Evolutionary conservation across 2,113 vertebrate species (phyloP).

Genomic region (Nycticryphes semicollaris): DNA sequence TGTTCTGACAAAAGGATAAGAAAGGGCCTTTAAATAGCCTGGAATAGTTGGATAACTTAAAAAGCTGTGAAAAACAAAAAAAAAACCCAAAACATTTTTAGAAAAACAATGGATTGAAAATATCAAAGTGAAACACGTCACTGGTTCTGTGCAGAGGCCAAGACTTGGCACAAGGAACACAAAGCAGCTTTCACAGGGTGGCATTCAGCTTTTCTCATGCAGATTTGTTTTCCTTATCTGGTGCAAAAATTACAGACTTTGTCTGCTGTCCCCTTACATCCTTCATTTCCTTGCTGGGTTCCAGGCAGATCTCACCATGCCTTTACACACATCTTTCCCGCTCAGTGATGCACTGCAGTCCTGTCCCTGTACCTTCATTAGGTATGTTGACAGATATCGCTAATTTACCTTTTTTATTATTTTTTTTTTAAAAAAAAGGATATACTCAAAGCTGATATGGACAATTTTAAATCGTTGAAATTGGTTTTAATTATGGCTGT

Average conservation of each 20-base stretch:
- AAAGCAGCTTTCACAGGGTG: conserved; percentile 1
- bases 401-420: background rate
- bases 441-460: background rate
- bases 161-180: background rate
- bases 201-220: background rate
- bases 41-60: conserved; percentile 3
- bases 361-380: background rate
- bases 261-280: background rate
- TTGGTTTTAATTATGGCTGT: background rate
- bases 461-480: background rate
- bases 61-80: background rate
- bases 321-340: background rate
- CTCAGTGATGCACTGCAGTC: background rate
- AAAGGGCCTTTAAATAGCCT: conserved; percentile 18
- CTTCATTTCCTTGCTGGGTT: background rate
- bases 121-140: background rate
- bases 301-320: background rate
- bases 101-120: background rate
- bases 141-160: background rate
- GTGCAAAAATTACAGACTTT: background rate
- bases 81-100: background rate
- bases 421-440: background rate
- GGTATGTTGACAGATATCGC: background rate
- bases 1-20: background rate
- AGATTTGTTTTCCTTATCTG: background rate